These are phyloP conservation scores for Cetonia aurata DNA, from an alignment of 2,888 invertebrate genomes.

Conservation along the genomic window DNA sequence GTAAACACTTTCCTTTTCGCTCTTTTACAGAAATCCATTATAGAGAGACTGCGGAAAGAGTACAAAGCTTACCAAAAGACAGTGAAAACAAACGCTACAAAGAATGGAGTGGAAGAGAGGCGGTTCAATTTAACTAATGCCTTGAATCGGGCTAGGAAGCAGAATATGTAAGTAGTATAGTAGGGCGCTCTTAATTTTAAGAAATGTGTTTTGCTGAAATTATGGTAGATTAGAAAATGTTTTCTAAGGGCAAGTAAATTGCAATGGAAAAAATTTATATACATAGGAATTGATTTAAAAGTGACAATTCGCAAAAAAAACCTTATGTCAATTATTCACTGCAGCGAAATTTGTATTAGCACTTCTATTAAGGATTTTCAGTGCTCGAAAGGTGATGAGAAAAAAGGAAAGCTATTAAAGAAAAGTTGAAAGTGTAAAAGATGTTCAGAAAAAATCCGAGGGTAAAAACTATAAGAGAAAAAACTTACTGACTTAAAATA, in stretches of 20 bases:
- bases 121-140: slow-evolving; percentile 61
- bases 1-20: background rate
- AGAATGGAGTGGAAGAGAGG: slow-evolving; percentile 62
- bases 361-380: too few species aligned
- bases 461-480: too few species aligned
- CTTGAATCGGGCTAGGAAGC: slow-evolving; percentile 63
- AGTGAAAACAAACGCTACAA: slow-evolving; percentile 58
- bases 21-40: slow-evolving; percentile 60
- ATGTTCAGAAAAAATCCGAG: too few species aligned
- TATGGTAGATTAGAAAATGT: background rate
- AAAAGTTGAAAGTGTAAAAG: too few species aligned
- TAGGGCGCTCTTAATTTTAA: background rate
- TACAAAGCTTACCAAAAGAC: slow-evolving; percentile 60
- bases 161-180: slow-evolving; percentile 62
- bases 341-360: too few species aligned
- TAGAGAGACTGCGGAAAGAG: slow-evolving; percentile 62
- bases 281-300: too few species aligned
- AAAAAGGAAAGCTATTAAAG: too few species aligned
- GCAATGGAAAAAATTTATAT: too few species aligned
- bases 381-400: too few species aligned
- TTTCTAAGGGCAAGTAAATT: background rate
- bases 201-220: background rate
- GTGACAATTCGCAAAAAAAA: too few species aligned
- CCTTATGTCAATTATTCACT: too few species aligned
- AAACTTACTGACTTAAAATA: too few species aligned